Conservation (phyloP, 1,140 invertebrate genomes). For the Condylostylus longicornis region DNA sequence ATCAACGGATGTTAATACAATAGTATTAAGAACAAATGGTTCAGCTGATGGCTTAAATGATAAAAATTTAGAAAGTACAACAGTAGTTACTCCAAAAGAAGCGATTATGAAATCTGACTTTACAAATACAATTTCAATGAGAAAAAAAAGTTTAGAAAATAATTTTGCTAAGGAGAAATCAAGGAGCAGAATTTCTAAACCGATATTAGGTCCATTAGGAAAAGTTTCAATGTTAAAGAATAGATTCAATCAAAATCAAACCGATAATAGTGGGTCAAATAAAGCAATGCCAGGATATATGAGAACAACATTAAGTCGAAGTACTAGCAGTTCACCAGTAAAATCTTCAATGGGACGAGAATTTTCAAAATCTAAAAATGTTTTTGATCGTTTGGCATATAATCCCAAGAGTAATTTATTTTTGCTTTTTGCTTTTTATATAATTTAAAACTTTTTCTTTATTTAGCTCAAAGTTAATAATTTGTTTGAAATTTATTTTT, state of each 20-base stretch:
- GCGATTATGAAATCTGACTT: constrained; percentile 30
- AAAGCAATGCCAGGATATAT: too few species aligned
- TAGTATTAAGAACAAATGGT: too few species aligned
- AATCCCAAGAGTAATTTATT: constrained; percentile 9
- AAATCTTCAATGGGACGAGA: background rate
- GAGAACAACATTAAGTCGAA: background rate
- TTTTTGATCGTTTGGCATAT: constrained; percentile 6
- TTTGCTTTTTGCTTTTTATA: background rate
- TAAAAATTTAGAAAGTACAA: constrained; percentile 10
- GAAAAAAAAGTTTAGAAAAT: constrained; percentile 29
- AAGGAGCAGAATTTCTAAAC: too few species aligned
- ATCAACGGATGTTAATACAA: background rate
- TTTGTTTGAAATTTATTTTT: too few species aligned
- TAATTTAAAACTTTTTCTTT: too few species aligned
- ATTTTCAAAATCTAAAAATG: constrained; percentile 1
- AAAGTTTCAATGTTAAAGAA: constrained; percentile 28
- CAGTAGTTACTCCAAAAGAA: constrained; percentile 12
- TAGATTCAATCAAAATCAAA: constrained; percentile 14
- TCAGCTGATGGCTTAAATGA: too few species aligned
- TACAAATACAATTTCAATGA: constrained; percentile 30
- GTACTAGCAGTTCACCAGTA: background rate
- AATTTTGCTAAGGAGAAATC: constrained; percentile 21
- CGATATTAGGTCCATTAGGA: constrained; percentile 15
- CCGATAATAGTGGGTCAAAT: background rate
- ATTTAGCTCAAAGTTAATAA: too few species aligned